A percentile compares a stretch with the other conserved stretches of the same genome.
These are phyloP conservation scores for Spinibarbus caldwelli DNA, from an alignment of 2,797 vertebrate genomes.

Conservation along the genomic window DNA sequence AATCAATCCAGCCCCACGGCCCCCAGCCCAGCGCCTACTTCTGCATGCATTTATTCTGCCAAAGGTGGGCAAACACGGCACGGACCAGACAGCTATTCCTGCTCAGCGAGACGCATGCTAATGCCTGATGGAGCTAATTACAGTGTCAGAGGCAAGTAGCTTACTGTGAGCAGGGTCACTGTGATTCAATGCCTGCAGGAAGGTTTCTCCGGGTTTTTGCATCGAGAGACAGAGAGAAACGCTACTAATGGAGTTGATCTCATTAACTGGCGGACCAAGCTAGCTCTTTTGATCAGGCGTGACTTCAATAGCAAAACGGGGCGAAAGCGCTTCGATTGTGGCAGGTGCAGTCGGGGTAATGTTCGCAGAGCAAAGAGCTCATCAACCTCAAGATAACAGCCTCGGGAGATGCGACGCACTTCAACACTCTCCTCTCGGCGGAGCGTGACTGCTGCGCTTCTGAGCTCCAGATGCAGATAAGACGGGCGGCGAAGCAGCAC, in stretches of 20 bases:
- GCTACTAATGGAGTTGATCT: constrained; percentile 55
- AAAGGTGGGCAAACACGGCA: constrained; percentile 38
- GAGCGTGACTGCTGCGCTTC: constrained; percentile 44
- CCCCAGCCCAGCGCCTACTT: constrained; percentile 44
- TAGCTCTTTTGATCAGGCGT: constrained; percentile 48
- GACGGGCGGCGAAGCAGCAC: constrained; percentile 23
- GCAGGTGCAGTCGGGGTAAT: constrained; percentile 53
- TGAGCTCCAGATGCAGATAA: constrained; percentile 56
- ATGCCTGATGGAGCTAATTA: constrained; percentile 59
- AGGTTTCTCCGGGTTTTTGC: constrained; percentile 36
- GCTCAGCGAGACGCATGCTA: constrained; percentile 52
- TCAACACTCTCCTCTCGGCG: constrained; percentile 48
- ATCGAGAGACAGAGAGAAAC: constrained; percentile 24
- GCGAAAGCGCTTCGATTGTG: constrained; percentile 39
- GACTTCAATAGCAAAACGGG: constrained; percentile 53
- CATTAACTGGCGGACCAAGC: constrained; percentile 44
- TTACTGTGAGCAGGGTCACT: constrained; percentile 42
- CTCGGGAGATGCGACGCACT: constrained; percentile 46
- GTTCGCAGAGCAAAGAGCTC: constrained; percentile 49
- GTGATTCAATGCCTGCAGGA: constrained; percentile 43
- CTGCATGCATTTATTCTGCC: constrained; percentile 49
- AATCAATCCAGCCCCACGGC: constrained; percentile 49
- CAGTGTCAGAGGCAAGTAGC: constrained; percentile 55
- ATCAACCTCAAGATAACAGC: constrained; percentile 50
- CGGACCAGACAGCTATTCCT: constrained; percentile 53